Percentiles rank a stretch among this genome's conserved stretches.
Conservation (phyloP, 2,888 invertebrate species). For the Apotomis turbidana region DNA sequence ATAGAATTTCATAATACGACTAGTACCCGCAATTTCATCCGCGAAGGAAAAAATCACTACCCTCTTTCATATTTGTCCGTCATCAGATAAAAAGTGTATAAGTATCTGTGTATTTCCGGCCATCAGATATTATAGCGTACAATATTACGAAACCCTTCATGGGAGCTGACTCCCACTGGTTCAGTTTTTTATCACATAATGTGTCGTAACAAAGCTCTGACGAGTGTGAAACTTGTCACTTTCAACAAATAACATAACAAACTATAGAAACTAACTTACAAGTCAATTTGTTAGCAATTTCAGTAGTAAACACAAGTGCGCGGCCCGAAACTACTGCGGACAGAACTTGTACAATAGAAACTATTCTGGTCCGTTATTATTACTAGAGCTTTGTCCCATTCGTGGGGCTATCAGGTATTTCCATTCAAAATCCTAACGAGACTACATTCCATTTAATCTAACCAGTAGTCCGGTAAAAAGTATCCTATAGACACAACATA, state of each 20-base stretch:
- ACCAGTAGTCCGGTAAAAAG: no score
- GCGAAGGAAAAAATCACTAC: no score
- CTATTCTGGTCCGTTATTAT: conserved; percentile 45
- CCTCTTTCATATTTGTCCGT: no score
- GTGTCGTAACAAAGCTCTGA: neutral
- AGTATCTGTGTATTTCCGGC: no score
- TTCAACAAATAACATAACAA: conserved; percentile 17
- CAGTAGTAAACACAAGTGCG: conserved; percentile 46
- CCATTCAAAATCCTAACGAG: neutral
- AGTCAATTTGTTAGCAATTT: conserved; percentile 52
- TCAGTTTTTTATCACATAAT: neutral
- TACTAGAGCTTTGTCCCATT: conserved; percentile 1
- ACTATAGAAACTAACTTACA: conserved; percentile 35
- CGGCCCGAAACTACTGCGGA: conserved; percentile 31
- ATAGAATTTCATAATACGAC: no score
- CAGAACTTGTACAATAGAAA: conserved; percentile 48
- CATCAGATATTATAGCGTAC: no score
- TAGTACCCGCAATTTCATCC: no score
- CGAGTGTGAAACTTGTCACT: neutral
- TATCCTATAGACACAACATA: no score
- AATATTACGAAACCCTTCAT: no score
- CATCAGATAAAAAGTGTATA: no score
- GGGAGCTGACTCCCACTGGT: no score
- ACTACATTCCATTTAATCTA: no score
- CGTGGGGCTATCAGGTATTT: conserved; percentile 16